Conservation (phyloP, 2,888 invertebrate species). For the Meghimatium bilineatum region DNA sequence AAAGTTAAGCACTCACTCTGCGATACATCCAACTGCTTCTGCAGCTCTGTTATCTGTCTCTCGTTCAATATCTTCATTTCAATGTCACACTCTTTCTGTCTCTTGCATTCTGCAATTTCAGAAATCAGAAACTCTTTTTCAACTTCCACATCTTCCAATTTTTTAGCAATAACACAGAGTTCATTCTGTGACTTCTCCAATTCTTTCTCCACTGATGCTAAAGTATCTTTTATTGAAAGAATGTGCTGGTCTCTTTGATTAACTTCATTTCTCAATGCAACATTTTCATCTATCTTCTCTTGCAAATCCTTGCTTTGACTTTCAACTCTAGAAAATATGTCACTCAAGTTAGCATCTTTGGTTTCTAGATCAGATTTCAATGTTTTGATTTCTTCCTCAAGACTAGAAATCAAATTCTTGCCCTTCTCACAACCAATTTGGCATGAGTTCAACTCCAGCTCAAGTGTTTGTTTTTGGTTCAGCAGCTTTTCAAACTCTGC, state of each 20-base stretch:
- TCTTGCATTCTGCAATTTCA: conserved; percentile 16
- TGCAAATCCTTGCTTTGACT: conserved; percentile 11
- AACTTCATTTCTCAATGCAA: not conserved
- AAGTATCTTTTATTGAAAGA: not conserved
- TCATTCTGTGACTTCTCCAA: not conserved
- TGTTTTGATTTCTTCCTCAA: not conserved
- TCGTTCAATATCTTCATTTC: not conserved
- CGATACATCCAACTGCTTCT: not conserved
- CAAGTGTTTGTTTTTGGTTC: not conserved
- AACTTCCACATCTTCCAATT: not conserved
- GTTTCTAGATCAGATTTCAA: conserved; percentile 21
- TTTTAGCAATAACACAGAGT: not conserved
- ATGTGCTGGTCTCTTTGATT: conserved; percentile 20
- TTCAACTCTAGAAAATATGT: not conserved
- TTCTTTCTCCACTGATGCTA: not conserved
- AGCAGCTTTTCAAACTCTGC: not conserved
- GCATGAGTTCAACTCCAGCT: not conserved
- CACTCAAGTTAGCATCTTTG: not conserved
- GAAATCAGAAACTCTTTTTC: not conserved
- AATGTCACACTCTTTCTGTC: not conserved
- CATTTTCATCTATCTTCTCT: conserved; percentile 2
- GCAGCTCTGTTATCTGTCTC: not conserved
- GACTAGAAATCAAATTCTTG: not conserved
- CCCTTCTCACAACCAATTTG: conserved; percentile 6
- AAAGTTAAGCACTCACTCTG: conserved; percentile 16